A percentile compares a stretch with the other conserved stretches of the same genome.
Conservation (phyloP, 35 echinoderm and acorn worm genomes). For the Eucidaris tribuloides region DNA sequence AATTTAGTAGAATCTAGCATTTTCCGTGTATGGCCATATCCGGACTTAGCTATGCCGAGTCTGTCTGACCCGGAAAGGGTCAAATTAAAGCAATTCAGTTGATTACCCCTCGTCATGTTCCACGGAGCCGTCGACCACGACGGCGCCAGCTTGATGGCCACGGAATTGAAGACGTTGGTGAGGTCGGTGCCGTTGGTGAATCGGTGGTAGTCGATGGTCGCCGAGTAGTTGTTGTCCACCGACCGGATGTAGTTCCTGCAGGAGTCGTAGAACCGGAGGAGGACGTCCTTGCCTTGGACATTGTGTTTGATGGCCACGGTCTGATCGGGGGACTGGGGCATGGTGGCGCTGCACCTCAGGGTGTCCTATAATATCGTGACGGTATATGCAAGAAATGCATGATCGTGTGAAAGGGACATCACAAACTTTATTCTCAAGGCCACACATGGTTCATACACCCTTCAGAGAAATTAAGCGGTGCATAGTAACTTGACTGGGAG, state of each 20-base stretch:
- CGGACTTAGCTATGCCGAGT: too few species aligned
- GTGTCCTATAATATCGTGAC: not conserved
- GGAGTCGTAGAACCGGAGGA: not conserved
- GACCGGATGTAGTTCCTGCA: not conserved
- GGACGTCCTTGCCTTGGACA: not conserved
- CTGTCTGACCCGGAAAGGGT: too few species aligned
- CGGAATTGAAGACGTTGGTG: not conserved
- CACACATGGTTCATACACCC: not conserved
- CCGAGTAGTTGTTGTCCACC: not conserved
- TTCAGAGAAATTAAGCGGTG: not conserved
- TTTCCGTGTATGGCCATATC: too few species aligned
- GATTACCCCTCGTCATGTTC: not conserved
- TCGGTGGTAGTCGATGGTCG: not conserved
- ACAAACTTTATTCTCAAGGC: not conserved
- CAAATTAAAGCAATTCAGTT: too few species aligned
- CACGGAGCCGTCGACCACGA: not conserved
- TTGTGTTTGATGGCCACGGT: not conserved
- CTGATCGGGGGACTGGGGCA: not conserved
- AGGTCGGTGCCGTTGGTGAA: not conserved
- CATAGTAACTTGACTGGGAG: not conserved
- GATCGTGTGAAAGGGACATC: too few species aligned
- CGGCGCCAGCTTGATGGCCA: not conserved
- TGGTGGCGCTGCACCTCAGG: not conserved
- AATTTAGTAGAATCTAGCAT: too few species aligned
- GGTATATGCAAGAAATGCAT: too few species aligned